Conservation (phyloP, 53 echinoderm and acorn worm species). For the Luidia sarsii region DNA sequence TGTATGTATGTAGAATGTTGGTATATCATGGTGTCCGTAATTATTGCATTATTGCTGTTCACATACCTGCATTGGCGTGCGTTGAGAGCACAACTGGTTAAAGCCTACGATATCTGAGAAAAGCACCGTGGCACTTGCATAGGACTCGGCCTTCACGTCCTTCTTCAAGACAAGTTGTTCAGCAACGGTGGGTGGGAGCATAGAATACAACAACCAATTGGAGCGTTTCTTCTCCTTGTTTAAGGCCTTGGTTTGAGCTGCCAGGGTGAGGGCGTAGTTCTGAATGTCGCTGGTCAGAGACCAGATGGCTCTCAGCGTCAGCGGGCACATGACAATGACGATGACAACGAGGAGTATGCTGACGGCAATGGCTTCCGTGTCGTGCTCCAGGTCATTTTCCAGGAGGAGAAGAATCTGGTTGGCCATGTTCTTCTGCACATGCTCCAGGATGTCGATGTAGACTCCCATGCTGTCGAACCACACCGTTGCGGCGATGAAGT, state of each 20-base stretch:
- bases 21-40: not conserved
- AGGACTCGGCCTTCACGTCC: constrained; percentile 75
- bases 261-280: constrained; percentile 77
- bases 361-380: constrained; percentile 75
- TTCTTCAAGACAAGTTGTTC: constrained; percentile 57
- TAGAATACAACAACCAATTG: constrained; percentile 68
- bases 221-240: constrained; percentile 82
- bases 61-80: constrained; percentile 75
- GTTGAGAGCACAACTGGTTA: constrained; percentile 63
- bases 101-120: constrained; percentile 82
- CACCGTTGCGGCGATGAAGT: constrained; percentile 61
- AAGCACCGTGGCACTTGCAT: constrained; percentile 73
- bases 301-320: constrained; percentile 81
- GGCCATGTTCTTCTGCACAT: constrained; percentile 85
- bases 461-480: constrained; percentile 93
- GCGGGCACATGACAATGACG: constrained; percentile 75
- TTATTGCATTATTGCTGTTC: no score
- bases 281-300: constrained; percentile 77
- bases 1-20: no score
- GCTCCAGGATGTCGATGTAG: constrained; percentile 78
- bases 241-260: constrained; percentile 79
- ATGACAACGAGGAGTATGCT: constrained; percentile 81
- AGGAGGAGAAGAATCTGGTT: constrained; percentile 68
- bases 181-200: constrained; percentile 73
- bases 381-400: constrained; percentile 70